Conservation (phyloP, 2,888 invertebrate genomes). For the Mongoloraphidia duomilia region DNA sequence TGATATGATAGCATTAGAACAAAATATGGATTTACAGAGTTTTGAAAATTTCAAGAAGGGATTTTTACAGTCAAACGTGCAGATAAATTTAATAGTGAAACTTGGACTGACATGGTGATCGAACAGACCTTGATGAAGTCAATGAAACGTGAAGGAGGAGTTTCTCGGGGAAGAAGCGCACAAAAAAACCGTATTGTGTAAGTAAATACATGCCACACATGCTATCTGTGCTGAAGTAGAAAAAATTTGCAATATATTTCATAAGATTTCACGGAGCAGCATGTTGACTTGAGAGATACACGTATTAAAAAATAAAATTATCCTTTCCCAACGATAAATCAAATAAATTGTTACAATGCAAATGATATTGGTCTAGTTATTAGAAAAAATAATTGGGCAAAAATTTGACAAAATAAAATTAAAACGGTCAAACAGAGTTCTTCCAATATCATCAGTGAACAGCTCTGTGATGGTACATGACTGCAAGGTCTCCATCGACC, state of each 20-base stretch:
- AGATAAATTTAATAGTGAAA: slow-evolving; percentile 18
- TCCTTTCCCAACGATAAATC: too few species aligned
- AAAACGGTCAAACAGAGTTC: slow-evolving; percentile 3
- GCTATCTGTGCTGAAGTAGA: too few species aligned
- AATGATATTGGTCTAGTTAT: slow-evolving; percentile 7
- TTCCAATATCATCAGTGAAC: slow-evolving; percentile 1
- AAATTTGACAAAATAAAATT: slow-evolving; percentile 5
- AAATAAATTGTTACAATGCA: too few species aligned
- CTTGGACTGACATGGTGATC: slow-evolving; percentile 14
- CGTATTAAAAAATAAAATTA: slow-evolving; percentile 15
- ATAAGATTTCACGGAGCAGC: not conserved
- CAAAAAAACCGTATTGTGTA: too few species aligned
- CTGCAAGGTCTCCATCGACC: slow-evolving; percentile 2
- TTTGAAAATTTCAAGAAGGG: slow-evolving; percentile 17
- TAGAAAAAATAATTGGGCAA: slow-evolving; percentile 3
- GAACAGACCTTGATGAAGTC: slow-evolving; percentile 7
- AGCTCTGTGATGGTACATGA: slow-evolving; percentile 4
- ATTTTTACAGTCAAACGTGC: slow-evolving; percentile 19
- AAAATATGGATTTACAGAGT: slow-evolving; percentile 17
- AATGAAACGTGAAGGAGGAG: slow-evolving; percentile 2
- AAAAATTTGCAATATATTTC: too few species aligned
- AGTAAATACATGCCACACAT: too few species aligned
- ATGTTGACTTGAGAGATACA: slow-evolving; percentile 6
- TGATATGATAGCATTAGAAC: slow-evolving; percentile 19
- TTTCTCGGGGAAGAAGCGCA: too few species aligned